phyloP scores from a whole-genome alignment of 2,113 vertebrate genomes.

The Dasyornis broadbenti region DNA sequence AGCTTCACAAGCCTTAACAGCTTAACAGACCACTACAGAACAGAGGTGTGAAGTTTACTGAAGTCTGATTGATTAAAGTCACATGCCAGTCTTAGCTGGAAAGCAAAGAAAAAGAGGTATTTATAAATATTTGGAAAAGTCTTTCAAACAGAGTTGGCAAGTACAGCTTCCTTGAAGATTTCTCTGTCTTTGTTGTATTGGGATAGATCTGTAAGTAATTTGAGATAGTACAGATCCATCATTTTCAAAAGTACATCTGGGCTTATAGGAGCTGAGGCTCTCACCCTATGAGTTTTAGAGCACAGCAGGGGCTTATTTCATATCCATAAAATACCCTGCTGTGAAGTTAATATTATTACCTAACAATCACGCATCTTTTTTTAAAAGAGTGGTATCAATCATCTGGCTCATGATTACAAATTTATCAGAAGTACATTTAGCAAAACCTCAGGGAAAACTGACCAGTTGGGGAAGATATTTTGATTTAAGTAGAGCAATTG shows the following conservation, averaged over 20 bases:
- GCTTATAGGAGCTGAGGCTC: background rate
- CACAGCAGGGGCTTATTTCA: background rate
- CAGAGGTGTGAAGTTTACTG: constrained; percentile 24
- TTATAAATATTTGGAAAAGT: constrained; percentile 36
- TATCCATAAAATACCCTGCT: background rate
- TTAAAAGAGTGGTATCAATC: background rate
- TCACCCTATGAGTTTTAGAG: constrained; percentile 3
- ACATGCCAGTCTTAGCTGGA: background rate
- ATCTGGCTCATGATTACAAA: background rate
- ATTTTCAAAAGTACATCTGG: constrained; percentile 3
- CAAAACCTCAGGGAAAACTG: background rate
- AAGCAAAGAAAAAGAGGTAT: constrained; percentile 6
- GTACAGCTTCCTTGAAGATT: constrained; percentile 14
- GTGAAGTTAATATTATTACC: background rate
- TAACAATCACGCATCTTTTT: background rate
- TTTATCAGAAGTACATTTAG: background rate
- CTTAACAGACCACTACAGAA: background rate
- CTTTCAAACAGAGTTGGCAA: constrained; percentile 4
- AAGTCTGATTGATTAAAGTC: constrained; percentile 32
- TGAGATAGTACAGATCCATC: background rate
- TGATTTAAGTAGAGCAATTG: background rate
- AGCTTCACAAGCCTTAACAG: background rate
- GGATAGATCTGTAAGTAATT: constrained; percentile 18
- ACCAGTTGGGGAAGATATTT: background rate
- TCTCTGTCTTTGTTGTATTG: background rate